Evolutionary conservation across 92 coral and sea anemone genomes (phyloP).

Genomic region (Porites evermanni): DNA sequence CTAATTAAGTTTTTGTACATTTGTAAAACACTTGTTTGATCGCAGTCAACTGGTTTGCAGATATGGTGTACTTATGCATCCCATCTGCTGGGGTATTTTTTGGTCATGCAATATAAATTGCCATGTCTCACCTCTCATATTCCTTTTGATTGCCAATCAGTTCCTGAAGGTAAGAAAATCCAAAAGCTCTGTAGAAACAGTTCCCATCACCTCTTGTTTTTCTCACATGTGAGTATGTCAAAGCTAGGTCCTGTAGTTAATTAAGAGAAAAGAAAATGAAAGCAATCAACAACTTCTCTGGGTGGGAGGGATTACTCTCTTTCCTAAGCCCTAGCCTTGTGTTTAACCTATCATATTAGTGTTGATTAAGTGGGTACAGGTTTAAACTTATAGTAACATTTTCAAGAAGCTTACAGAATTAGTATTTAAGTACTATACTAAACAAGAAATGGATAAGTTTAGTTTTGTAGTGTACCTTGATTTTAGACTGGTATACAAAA

Average conservation of each 20-base stretch:
- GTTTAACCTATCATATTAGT: too few species aligned
- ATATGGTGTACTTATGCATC: too few species aligned
- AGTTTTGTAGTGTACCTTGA: slow-evolving; percentile 58
- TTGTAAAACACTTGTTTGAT: too few species aligned
- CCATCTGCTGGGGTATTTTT: too few species aligned
- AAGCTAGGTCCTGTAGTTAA: slow-evolving; percentile 71
- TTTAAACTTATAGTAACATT: too few species aligned
- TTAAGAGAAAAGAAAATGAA: background rate
- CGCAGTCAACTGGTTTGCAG: too few species aligned
- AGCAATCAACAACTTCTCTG: background rate
- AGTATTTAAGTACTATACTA: too few species aligned
- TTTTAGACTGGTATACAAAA: slow-evolving; percentile 87
- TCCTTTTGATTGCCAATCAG: slow-evolving; percentile 77
- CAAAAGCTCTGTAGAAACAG: slow-evolving; percentile 98
- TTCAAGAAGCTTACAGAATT: too few species aligned
- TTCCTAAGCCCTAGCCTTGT: too few species aligned
- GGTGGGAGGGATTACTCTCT: background rate
- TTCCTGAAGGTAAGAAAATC: slow-evolving; percentile 86
- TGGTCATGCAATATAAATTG: background rate
- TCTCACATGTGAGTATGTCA: slow-evolving; percentile 85
- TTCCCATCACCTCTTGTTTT: slow-evolving; percentile 98
- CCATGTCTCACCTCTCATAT: slow-evolving; percentile 82
- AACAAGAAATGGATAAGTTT: background rate
- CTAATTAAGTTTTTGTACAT: too few species aligned
- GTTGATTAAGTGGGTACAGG: too few species aligned